phyloP scores from a whole-genome alignment of 2,113 vertebrate species.

The Trachemys scripta region DNA sequence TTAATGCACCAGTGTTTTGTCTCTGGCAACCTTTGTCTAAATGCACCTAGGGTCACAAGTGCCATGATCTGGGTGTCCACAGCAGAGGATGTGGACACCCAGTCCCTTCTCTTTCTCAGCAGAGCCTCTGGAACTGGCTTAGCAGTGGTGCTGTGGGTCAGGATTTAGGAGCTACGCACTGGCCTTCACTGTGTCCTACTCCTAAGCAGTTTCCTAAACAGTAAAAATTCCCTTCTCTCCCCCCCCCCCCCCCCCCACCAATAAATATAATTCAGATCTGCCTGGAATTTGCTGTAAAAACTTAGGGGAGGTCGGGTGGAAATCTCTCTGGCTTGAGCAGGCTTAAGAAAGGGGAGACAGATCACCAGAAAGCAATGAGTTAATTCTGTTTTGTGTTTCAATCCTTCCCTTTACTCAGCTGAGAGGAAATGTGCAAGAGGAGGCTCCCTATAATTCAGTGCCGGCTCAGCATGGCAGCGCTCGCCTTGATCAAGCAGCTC shows the following conservation, averaged over 20 bases:
- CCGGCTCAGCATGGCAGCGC: accelerated
- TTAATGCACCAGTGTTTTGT: not conserved
- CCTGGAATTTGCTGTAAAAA: accelerated
- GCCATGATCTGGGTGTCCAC: not conserved
- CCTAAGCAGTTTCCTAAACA: not conserved
- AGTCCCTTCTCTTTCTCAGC: not conserved
- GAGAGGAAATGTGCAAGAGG: accelerated
- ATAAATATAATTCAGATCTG: accelerated
- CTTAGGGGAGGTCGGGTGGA: not conserved
- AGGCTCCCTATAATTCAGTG: not conserved
- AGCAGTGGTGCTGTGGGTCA: accelerated
- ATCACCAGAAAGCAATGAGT: not conserved
- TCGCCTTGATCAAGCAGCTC: not conserved
- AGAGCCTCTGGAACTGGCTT: not conserved
- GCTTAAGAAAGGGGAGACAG: accelerated
- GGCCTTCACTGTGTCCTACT: not conserved
- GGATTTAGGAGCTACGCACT: not conserved
- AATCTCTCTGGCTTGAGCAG: not conserved
- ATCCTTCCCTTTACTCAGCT: accelerated
- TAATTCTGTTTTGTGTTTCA: not conserved
- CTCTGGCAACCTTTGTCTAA: not conserved
- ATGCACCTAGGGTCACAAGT: accelerated
- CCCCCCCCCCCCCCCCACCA: not conserved
- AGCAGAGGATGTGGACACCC: not conserved
- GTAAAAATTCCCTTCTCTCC: not conserved